A percentile compares a stretch with the other conserved stretches of the same genome.
phyloP scores from a whole-genome alignment of 2,888 invertebrate genomes.

The Dicycla oo region DNA sequence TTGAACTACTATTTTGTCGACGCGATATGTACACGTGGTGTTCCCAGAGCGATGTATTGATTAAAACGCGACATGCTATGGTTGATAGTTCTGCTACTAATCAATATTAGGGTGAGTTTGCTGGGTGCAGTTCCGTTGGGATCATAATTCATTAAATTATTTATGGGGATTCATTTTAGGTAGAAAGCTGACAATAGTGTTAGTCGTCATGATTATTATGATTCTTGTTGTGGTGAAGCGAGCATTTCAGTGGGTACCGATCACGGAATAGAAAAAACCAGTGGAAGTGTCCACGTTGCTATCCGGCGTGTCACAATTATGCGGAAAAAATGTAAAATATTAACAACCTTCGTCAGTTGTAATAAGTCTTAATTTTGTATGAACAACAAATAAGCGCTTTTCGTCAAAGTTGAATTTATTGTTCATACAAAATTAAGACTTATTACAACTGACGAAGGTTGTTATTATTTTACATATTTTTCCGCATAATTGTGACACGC shows the following conservation, averaged over 20 bases:
- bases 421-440: too few relatives aligned
- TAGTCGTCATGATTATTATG: not conserved
- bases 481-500: too few relatives aligned
- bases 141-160: slow-evolving; percentile 43
- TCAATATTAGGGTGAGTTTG: slow-evolving; percentile 58
- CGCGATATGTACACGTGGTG: slow-evolving; percentile 26
- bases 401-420: too few relatives aligned
- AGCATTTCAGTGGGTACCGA: not conserved
- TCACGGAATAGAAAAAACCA: too few relatives aligned
- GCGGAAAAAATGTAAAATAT: too few relatives aligned
- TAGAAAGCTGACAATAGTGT: not conserved
- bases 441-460: too few relatives aligned
- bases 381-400: too few relatives aligned
- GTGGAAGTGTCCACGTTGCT: too few relatives aligned
- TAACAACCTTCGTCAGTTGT: too few relatives aligned
- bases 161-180: slow-evolving; percentile 10
- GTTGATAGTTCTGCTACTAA: slow-evolving; percentile 51
- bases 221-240: not conserved
- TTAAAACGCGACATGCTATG: slow-evolving; percentile 58
- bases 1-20: slow-evolving; percentile 25
- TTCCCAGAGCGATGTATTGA: slow-evolving; percentile 58
- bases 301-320: too few relatives aligned
- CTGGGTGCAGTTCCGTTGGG: slow-evolving; percentile 56
- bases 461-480: too few relatives aligned
- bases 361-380: too few relatives aligned